Percentiles rank a stretch among this genome's conserved stretches.
Evolutionary conservation across 2,797 vertebrate genomes (phyloP).

Genomic region (Mormyrops boulengeri): DNA sequence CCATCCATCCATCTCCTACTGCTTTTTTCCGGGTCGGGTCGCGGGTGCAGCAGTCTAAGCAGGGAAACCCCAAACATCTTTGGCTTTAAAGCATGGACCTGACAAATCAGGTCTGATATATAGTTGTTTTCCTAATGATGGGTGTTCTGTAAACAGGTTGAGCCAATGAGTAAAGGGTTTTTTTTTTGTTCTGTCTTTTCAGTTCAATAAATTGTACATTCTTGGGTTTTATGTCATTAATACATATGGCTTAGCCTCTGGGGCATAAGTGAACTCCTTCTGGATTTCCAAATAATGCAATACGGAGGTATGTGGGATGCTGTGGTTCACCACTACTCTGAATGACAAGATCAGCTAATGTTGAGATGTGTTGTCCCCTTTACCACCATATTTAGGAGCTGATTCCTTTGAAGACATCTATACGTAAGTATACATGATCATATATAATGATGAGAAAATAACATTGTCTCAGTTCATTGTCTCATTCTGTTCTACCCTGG

Average conservation of each 20-base stretch:
- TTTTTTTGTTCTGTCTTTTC: not conserved
- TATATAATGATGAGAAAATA: not conserved
- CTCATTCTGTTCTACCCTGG: not conserved
- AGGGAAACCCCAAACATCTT: not conserved
- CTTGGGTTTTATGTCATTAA: not conserved
- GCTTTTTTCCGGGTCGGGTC: too few species aligned
- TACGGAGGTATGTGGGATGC: not conserved
- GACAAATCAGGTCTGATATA: not conserved
- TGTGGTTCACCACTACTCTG: not conserved
- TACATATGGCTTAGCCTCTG: not conserved
- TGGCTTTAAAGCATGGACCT: not conserved
- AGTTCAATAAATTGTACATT: not conserved
- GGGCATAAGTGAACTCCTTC: not conserved
- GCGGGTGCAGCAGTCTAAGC: too few species aligned
- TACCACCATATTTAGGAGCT: not conserved
- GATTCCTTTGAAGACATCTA: not conserved
- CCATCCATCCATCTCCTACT: too few species aligned
- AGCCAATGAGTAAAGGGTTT: not conserved
- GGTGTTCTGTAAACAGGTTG: not conserved
- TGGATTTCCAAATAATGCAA: not conserved
- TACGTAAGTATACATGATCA: not conserved
- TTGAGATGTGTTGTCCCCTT: not conserved
- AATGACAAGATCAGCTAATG: not conserved
- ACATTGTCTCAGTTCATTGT: not conserved
- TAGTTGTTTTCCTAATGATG: not conserved